Conservation (phyloP, 2,888 invertebrate species). For the Odontocolon sp. region DNA sequence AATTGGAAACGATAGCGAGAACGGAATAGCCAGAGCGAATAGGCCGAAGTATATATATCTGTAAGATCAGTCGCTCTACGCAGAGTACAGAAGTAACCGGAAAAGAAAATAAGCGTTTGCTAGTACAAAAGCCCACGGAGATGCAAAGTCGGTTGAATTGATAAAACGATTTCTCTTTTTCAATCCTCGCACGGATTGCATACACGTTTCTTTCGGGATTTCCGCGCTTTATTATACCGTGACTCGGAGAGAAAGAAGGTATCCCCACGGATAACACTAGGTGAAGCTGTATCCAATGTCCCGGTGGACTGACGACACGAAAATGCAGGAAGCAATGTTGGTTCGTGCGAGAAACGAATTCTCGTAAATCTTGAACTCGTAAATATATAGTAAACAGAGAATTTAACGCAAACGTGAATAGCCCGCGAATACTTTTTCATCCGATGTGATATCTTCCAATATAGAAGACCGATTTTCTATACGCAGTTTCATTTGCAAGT, state of each 20-base stretch:
- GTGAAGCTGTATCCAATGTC: conserved; percentile 26
- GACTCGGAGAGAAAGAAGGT: not conserved
- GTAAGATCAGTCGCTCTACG: not conserved
- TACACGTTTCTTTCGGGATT: conserved; percentile 37
- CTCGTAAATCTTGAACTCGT: conserved; percentile 35
- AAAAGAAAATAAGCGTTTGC: conserved; percentile 49
- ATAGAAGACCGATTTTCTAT: no score
- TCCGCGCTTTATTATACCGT: conserved; percentile 8
- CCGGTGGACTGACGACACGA: not conserved
- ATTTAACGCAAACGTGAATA: not conserved
- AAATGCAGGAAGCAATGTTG: not conserved
- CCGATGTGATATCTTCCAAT: not conserved
- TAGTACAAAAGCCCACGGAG: conserved; percentile 45
- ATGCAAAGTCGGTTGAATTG: conserved; percentile 53
- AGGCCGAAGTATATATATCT: conserved; percentile 51
- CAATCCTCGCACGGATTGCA: conserved; percentile 10
- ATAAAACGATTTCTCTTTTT: conserved; percentile 42
- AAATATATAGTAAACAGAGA: conserved; percentile 19
- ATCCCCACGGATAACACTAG: not conserved
- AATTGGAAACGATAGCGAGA: conserved; percentile 80
- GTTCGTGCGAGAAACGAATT: not conserved
- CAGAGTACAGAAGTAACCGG: conserved; percentile 1
- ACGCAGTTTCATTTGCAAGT: no score
- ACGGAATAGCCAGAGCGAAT: conserved; percentile 74
- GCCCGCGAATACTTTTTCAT: not conserved